phyloP scores from a whole-genome alignment of 2,113 vertebrate species.

The Rhipidura dahli region DNA sequence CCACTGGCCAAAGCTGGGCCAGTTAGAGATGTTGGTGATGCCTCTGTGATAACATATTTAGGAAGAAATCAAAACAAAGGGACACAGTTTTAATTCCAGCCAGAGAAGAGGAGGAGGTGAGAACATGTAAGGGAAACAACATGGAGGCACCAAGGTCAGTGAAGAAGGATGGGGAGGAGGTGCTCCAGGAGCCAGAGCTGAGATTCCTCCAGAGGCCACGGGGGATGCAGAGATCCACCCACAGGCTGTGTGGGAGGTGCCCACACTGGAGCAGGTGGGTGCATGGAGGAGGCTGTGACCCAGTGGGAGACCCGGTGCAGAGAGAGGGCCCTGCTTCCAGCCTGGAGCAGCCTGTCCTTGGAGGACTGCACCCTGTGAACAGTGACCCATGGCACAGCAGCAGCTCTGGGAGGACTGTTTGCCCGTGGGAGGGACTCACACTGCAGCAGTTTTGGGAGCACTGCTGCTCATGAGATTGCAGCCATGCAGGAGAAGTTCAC shows the following conservation, averaged over 20 bases:
- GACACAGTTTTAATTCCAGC: background rate
- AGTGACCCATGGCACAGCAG: fast-evolving
- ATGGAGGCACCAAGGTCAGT: background rate
- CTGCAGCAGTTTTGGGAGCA: background rate
- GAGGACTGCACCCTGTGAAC: background rate
- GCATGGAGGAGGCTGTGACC: background rate
- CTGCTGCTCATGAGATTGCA: background rate
- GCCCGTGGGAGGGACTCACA: background rate
- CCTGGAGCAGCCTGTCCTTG: background rate
- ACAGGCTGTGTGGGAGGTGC: background rate
- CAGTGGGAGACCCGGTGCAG: background rate
- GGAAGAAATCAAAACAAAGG: background rate
- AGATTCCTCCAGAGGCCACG: background rate
- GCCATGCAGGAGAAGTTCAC: background rate
- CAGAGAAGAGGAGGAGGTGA: background rate
- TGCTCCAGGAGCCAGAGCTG: fast-evolving
- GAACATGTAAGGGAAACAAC: background rate
- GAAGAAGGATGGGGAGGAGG: background rate
- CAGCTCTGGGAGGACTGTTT: background rate
- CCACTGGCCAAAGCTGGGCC: background rate
- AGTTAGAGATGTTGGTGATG: fast-evolving
- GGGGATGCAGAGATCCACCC: background rate
- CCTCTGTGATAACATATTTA: background rate
- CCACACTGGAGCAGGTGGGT: fast-evolving
- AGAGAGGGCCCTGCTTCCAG: background rate